These are phyloP conservation scores for Pseudomyrmex dendroicus DNA, from an alignment of 1,140 invertebrate species.

Conservation along the genomic window DNA sequence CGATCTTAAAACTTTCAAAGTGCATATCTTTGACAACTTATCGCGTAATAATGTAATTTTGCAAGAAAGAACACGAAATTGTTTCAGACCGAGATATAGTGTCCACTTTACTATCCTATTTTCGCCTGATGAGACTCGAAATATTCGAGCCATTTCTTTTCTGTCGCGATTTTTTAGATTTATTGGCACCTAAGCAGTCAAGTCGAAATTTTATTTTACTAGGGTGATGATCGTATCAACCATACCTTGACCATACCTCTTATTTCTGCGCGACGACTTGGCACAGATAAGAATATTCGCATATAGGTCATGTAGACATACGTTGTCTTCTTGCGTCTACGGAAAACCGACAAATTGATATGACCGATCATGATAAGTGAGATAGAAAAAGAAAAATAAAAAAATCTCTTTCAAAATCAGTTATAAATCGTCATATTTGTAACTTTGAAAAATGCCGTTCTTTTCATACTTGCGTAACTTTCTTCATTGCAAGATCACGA, in stretches of 20 bases:
- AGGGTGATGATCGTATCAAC: constrained; percentile 47
- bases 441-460: not conserved
- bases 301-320: constrained; percentile 27
- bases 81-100: not conserved
- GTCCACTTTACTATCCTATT: constrained; percentile 30
- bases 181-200: constrained; percentile 4
- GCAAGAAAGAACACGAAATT: constrained; percentile 23
- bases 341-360: not conserved
- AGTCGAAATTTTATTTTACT: constrained; percentile 20
- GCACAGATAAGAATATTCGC: constrained; percentile 34
- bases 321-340: not conserved
- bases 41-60: constrained; percentile 34
- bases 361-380: not conserved
- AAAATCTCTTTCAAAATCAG: not conserved
- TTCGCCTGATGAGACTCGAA: constrained; percentile 53
- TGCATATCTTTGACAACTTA: not conserved
- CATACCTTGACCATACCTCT: constrained; percentile 21
- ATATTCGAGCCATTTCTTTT: constrained; percentile 50
- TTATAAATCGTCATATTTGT: no score
- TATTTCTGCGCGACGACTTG: constrained; percentile 23
- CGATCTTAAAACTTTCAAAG: not conserved
- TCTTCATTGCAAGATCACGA: not conserved
- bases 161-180: constrained; percentile 58
- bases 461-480: not conserved
- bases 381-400: not conserved